Percentiles rank a stretch among this genome's conserved stretches.
Conservation (phyloP, 37 sponge, comb jelly and placozoan species). For the Petrosia ficiformis region DNA sequence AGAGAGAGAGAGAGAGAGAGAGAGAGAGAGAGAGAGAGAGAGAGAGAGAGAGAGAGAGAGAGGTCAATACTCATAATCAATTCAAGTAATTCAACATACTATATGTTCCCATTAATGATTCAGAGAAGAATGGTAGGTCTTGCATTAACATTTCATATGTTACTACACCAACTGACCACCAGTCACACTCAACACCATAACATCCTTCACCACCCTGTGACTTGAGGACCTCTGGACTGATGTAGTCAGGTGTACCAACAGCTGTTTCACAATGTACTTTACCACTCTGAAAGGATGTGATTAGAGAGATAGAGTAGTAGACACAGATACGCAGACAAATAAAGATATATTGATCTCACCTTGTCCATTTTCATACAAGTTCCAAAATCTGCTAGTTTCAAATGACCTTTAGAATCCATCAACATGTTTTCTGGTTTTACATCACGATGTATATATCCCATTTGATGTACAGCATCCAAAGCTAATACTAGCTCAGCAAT, state of each 20-base stretch:
- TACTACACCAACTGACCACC: constrained; percentile 98
- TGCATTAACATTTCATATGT: constrained; percentile 94
- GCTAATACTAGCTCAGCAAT: constrained; percentile 91
- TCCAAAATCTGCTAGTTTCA: constrained; percentile 98
- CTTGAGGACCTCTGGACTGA: constrained; percentile 94
- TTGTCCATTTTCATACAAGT: constrained; percentile 92
- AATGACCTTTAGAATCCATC: constrained; percentile 83
- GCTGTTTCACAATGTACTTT: constrained; percentile 89
- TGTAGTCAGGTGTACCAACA: constrained; percentile 99
- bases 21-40: constrained; percentile 45
- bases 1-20: constrained; percentile 24
- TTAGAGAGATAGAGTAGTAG: no score
- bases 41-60: constrained; percentile 32
- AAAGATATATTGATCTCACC: no score
- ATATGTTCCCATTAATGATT: constrained; percentile 92
- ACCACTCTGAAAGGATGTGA: constrained; percentile 58
- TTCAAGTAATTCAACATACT: constrained; percentile 25
- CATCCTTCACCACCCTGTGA: constrained; percentile 89
- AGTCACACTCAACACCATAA: constrained; percentile 97
- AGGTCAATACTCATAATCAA: not conserved
- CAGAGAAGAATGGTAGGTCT: constrained; percentile 97
- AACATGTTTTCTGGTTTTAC: constrained; percentile 99
- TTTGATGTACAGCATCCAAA: constrained; percentile 83
- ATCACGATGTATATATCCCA: constrained; percentile 97
- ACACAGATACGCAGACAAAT: no score